A percentile compares a stretch with the other conserved stretches of the same genome.
Conservation (phyloP, 1,140 invertebrate genomes). For the Pectinophora gossypiella region DNA sequence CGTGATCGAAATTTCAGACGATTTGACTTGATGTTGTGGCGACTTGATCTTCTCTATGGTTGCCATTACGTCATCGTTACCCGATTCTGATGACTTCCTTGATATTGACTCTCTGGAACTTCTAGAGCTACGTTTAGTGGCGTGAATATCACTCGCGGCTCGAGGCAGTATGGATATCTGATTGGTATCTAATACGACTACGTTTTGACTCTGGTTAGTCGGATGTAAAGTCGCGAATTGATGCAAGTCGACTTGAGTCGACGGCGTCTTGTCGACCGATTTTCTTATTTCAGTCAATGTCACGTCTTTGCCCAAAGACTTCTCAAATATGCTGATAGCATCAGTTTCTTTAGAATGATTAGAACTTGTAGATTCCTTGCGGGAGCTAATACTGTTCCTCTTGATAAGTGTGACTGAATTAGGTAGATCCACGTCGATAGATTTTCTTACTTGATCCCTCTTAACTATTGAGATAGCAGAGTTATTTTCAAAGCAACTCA, state of each 20-base stretch:
- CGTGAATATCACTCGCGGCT: conserved; percentile 35
- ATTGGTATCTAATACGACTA: conserved; percentile 48
- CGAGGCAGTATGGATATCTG: conserved; percentile 61
- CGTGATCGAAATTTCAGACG: conserved; percentile 41
- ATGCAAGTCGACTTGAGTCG: conserved; percentile 48
- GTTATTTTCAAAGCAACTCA: conserved; percentile 73
- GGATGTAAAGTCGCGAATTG: conserved; percentile 59
- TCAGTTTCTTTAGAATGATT: conserved; percentile 67
- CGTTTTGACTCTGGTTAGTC: conserved; percentile 33
- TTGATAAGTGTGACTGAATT: conserved; percentile 70
- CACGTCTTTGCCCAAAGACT: conserved; percentile 68
- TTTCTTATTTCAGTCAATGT: conserved; percentile 72
- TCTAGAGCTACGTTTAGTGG: conserved; percentile 32
- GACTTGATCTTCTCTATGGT: conserved; percentile 55
- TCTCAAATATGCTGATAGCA: conserved; percentile 71
- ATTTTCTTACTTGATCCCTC: conserved; percentile 66
- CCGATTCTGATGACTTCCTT: conserved; percentile 48
- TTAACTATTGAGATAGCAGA: conserved; percentile 72
- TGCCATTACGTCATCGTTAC: conserved; percentile 45
- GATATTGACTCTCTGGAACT: conserved; percentile 43
- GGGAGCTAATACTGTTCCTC: conserved; percentile 58
- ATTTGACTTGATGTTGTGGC: conserved; percentile 36
- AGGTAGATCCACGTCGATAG: conserved; percentile 65
- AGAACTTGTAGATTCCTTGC: conserved; percentile 70
- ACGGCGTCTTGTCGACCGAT: conserved; percentile 61